Percentiles rank a stretch among this genome's conserved stretches.
Conservation (phyloP, 92 coral and sea anemone species). For the Montipora capitata region DNA sequence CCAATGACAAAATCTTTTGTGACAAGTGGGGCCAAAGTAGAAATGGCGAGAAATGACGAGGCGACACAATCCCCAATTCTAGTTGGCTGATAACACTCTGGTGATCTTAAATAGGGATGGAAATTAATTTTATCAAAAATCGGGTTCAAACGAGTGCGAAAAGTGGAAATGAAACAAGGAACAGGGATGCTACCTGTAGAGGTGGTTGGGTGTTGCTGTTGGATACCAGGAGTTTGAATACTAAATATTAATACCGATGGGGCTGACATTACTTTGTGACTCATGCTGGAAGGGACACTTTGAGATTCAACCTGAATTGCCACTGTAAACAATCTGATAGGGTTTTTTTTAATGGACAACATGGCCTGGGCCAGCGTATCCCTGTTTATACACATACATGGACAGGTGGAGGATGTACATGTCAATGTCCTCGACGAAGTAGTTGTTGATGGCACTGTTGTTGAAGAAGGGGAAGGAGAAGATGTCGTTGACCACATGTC, state of each 20-base stretch:
- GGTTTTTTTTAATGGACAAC: background rate
- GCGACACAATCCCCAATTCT: background rate
- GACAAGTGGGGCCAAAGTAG: background rate
- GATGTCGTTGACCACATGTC: no score
- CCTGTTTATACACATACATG: background rate
- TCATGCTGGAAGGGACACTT: background rate
- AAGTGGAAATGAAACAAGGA: background rate
- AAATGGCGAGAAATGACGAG: background rate
- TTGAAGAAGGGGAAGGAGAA: no score
- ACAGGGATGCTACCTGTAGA: background rate
- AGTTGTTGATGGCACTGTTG: background rate
- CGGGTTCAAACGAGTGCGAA: background rate
- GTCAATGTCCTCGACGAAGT: background rate
- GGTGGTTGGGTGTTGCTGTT: background rate
- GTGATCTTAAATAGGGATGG: background rate
- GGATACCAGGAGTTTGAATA: background rate
- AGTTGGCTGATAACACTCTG: background rate
- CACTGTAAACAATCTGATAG: background rate
- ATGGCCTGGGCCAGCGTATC: background rate
- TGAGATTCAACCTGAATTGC: conserved; percentile 28
- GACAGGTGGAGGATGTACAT: no score
- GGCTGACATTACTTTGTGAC: background rate
- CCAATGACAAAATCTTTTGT: background rate
- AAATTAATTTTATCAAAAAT: background rate
- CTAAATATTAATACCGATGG: background rate